phyloP scores from a whole-genome alignment of 2,888 invertebrate genomes.

The Oegoconia quadripuncta region DNA sequence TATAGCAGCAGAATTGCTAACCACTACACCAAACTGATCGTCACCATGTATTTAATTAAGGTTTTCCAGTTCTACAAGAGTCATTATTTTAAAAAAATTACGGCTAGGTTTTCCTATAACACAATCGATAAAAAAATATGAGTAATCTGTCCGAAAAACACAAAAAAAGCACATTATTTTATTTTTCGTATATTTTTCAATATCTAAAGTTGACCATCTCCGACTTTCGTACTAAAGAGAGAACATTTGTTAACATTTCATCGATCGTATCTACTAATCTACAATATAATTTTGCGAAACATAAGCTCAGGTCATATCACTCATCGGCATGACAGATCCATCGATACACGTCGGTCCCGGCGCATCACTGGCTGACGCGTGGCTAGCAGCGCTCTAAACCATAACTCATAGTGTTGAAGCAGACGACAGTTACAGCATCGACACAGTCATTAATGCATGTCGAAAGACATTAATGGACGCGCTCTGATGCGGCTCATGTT shows the following conservation, averaged over 20 bases:
- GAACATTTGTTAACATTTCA: too few relatives aligned
- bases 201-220: too few relatives aligned
- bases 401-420: slow-evolving; percentile 57
- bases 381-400: slow-evolving; percentile 46
- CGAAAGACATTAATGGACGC: slow-evolving; percentile 44
- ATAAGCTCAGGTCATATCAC: neutral
- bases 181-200: too few relatives aligned
- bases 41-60: too few relatives aligned
- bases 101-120: neutral
- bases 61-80: too few relatives aligned
- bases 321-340: slow-evolving; percentile 1
- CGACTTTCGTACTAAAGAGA: too few relatives aligned
- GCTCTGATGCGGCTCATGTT: slow-evolving; percentile 39
- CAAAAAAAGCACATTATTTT: too few relatives aligned
- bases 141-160: neutral
- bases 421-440: slow-evolving; percentile 55
- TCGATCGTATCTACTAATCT: neutral
- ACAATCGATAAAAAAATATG: neutral
- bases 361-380: slow-evolving; percentile 47
- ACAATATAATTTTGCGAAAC: neutral
- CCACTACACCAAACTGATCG: too few relatives aligned
- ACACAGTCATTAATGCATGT: slow-evolving; percentile 51
- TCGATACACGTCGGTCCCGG: slow-evolving; percentile 15
- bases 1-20: too few relatives aligned
- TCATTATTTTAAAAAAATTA: too few relatives aligned